Evolutionary conservation across 1,140 invertebrate genomes (phyloP), one percentile per base, ranked within the genome.

Genomic region (Brachionus manjavacas): DNA sequence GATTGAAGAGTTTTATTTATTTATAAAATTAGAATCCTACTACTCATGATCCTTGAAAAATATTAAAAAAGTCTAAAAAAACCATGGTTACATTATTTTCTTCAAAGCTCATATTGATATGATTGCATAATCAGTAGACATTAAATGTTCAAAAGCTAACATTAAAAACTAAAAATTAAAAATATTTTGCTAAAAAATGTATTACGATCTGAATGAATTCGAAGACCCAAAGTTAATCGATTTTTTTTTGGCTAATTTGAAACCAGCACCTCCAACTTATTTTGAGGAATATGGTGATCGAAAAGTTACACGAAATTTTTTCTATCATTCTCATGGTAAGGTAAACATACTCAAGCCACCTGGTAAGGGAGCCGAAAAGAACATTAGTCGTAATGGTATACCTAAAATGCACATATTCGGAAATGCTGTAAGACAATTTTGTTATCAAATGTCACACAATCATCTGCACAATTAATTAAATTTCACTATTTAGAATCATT

Each of bases 101-200:
- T 68, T 14, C 39, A n/a, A 31, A 68, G 39, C 39, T 41, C 4
- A 72, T 20, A 72, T 39, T 20, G 39, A 41, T 72, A 41, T 72
- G 68, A 72, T 72, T 72, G 68, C 68, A 72, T 72, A 72, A 72
- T 72, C 16, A 41, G 16, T 41, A 72, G 68, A 72, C 68, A 41
- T 72, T 72, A 72, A 41, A 35, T 72, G 68, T 72, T 39, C 28
- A 39, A 41, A 72, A 23, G 25, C n/a, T 20, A 60, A 60, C 52
- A 60, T 60, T 41, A 39, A 72, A 72, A 72, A 20, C 35, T 16
- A 41, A 31, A 68, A 68, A n/a, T 68, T 28, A 14, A 1, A n/a
- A 9, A 68, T 16, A 66, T 31, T 68, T 68, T 35, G 4, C 28
- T n/a, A 4, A 14, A 72, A 72, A 72, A 72, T 72, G 68, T 72